phyloP scores from a whole-genome alignment of 2,888 invertebrate species.

The Heliconius aoede region DNA sequence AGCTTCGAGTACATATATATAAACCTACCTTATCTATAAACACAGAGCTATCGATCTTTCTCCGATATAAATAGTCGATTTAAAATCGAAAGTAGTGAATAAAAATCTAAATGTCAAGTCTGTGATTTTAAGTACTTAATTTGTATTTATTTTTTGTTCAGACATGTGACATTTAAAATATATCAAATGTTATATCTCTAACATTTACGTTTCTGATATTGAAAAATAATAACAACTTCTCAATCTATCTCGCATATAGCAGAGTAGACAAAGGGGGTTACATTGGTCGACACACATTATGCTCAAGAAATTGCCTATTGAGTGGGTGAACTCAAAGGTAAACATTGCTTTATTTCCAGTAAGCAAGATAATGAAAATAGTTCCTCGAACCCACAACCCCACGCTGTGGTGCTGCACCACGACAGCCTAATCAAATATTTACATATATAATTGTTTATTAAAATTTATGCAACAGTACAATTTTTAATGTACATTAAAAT shows the following conservation, averaged over 20 bases:
- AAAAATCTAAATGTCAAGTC: constrained; percentile 13
- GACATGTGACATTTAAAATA: not conserved
- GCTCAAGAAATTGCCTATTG: too few relatives aligned
- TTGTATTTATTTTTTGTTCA: not conserved
- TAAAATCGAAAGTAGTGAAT: constrained; percentile 13
- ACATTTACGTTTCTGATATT: not conserved
- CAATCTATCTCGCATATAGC: not conserved
- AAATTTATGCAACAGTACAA: too few relatives aligned
- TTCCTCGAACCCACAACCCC: too few relatives aligned
- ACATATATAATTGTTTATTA: too few relatives aligned
- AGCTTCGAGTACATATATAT: too few relatives aligned
- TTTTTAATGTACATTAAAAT: too few relatives aligned
- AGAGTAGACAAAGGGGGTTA: not conserved
- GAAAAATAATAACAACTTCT: not conserved
- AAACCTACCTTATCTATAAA: not conserved
- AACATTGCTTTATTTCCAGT: too few relatives aligned
- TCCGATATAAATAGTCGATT: constrained; percentile 9
- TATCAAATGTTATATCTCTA: not conserved
- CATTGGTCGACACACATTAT: too few relatives aligned
- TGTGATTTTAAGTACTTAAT: constrained; percentile 3
- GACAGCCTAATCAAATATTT: too few relatives aligned
- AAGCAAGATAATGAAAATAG: too few relatives aligned
- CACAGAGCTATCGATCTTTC: constrained; percentile 6
- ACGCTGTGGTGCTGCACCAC: too few relatives aligned
- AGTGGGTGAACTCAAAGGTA: too few relatives aligned